Evolutionary conservation across 2,113 vertebrate genomes (phyloP).

Genomic region (zebrafish (Danio rerio)): GRCz12tu NC_133190.1:39487001-39487500

Average conservation of each 20-base stretch:
- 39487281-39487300: conserved; percentile 66
- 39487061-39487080: no score
- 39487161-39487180: no score
- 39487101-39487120: no score
- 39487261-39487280: conserved; percentile 66
- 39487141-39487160: no score
- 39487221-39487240: conserved; percentile 53
- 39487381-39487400: conserved; percentile 73
- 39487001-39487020: no score
- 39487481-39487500: conserved; percentile 56
- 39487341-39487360: conserved; percentile 77
- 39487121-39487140: no score
- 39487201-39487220: not conserved
- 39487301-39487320: conserved; percentile 67
- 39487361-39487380: conserved; percentile 67
- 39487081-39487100: no score
- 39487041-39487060: no score
- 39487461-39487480: conserved; percentile 55
- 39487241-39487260: conserved; percentile 61
- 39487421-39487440: conserved; percentile 74
- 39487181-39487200: no score
- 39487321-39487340: conserved; percentile 62
- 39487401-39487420: conserved; percentile 73
- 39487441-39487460: conserved; percentile 55
- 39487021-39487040: no score